phyloP scores from a whole-genome alignment of 1,140 invertebrate genomes.

The Sarcophaga bullata region DNA sequence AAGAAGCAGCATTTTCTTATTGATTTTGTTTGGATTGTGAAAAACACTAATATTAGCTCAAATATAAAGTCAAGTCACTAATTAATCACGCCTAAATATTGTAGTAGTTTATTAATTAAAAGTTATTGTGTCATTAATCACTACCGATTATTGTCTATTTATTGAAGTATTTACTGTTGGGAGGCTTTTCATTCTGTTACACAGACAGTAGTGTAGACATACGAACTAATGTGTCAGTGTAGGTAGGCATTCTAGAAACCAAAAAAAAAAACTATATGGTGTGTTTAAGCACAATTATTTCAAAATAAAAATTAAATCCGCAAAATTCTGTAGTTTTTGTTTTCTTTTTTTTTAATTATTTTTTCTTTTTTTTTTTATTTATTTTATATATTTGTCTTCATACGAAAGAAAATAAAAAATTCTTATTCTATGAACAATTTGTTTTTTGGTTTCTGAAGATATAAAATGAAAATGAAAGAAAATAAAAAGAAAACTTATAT shows the following conservation, averaged over 20 bases:
- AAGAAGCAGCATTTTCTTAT: too few relatives aligned
- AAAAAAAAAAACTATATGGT: not conserved
- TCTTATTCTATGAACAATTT: not conserved
- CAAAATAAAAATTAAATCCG: constrained; percentile 5
- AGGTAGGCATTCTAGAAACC: not conserved
- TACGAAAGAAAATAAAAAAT: not conserved
- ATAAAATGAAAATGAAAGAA: not conserved
- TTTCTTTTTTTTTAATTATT: not conserved
- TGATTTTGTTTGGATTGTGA: too few relatives aligned
- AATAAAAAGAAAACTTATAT: not conserved
- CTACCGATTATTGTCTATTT: not conserved
- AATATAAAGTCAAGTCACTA: too few relatives aligned
- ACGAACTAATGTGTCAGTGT: not conserved
- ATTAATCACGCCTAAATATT: too few relatives aligned
- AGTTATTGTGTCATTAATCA: too few relatives aligned
- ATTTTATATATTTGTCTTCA: not conserved
- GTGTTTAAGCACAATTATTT: not conserved
- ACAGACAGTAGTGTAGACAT: not conserved
- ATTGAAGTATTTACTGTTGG: not conserved
- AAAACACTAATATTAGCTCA: too few relatives aligned
- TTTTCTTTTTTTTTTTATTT: not conserved
- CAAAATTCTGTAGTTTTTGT: not conserved
- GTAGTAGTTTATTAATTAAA: too few relatives aligned
- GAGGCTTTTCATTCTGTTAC: not conserved
- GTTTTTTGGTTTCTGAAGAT: not conserved